Evolutionary conservation across 2,888 invertebrate genomes (phyloP).

Genomic region (Pachymerium ferrugineum): DNA sequence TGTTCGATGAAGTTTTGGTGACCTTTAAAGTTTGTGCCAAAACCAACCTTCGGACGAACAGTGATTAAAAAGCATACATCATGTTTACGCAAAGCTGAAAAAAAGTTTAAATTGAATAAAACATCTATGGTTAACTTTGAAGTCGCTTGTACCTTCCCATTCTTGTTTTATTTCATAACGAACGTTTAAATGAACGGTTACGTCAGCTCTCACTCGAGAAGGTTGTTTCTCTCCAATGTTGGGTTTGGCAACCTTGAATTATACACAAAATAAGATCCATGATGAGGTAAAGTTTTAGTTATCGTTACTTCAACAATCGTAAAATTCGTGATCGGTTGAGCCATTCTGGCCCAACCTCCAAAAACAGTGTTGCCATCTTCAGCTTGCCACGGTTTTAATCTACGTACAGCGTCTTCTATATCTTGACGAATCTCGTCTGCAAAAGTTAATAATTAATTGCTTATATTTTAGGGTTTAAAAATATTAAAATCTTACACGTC

Average conservation of each 20-base stretch:
- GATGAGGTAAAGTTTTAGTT: neutral
- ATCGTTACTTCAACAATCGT: conserved; percentile 78
- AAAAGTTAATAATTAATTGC: neutral
- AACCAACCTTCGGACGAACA: conserved; percentile 74
- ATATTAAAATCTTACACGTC: conserved; percentile 64
- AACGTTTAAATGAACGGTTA: conserved; percentile 85
- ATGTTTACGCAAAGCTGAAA: conserved; percentile 72
- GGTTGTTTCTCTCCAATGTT: conserved; percentile 81
- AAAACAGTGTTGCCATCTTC: conserved; percentile 83
- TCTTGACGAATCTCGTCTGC: conserved; percentile 96
- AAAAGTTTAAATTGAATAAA: neutral
- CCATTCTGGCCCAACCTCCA: conserved; percentile 99
- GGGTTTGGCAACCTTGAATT: conserved; percentile 53
- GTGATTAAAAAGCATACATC: conserved; percentile 96
- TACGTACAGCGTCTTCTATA: conserved; percentile 91
- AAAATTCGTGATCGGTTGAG: conserved; percentile 85
- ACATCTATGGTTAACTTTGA: neutral
- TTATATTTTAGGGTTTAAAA: neutral
- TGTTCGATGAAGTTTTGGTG: conserved; percentile 81
- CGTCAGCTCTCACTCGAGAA: conserved; percentile 89
- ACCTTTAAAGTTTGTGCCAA: conserved; percentile 56
- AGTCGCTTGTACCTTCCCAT: conserved; percentile 70
- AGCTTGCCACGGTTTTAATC: conserved; percentile 89
- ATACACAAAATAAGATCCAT: neutral
- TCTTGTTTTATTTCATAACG: conserved; percentile 86